Conservation (phyloP, 2,113 vertebrate species). For the Leuciscus idus region DNA sequence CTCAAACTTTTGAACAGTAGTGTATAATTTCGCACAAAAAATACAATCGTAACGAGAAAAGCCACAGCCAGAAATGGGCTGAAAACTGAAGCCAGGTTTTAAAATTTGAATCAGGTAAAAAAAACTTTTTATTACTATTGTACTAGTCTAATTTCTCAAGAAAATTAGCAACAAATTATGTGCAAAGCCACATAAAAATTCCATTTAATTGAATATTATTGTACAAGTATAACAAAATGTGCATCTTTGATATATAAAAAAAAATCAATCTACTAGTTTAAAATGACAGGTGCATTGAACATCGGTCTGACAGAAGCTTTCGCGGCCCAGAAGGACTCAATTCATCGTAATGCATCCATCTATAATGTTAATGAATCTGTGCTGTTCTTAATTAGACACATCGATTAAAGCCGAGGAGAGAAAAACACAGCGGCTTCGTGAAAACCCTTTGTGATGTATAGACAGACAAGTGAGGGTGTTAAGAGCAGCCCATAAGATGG, state of each 20-base stretch:
- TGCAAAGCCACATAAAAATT: not conserved
- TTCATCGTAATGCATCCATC: not conserved
- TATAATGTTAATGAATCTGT: constrained; percentile 16
- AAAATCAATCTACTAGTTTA: not conserved
- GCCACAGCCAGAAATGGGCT: not conserved
- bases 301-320: not conserved
- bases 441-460: constrained; percentile 8
- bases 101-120: not conserved
- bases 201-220: not conserved
- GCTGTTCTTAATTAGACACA: constrained; percentile 26
- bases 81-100: not conserved
- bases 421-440: not conserved
- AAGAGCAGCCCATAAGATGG: not conserved
- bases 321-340: not conserved
- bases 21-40: not conserved
- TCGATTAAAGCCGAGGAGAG: constrained; percentile 5
- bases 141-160: not conserved
- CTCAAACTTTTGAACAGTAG: too few species aligned
- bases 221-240: not conserved
- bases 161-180: not conserved
- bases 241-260: not conserved
- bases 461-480: not conserved
- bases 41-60: not conserved
- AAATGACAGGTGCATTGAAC: not conserved
- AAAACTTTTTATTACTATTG: not conserved